A percentile compares a stretch with the other conserved stretches of the same genome.
These are phyloP conservation scores for Brachionichthys hirsutus DNA, from an alignment of 2,113 vertebrate species.

Conservation along the genomic window DNA sequence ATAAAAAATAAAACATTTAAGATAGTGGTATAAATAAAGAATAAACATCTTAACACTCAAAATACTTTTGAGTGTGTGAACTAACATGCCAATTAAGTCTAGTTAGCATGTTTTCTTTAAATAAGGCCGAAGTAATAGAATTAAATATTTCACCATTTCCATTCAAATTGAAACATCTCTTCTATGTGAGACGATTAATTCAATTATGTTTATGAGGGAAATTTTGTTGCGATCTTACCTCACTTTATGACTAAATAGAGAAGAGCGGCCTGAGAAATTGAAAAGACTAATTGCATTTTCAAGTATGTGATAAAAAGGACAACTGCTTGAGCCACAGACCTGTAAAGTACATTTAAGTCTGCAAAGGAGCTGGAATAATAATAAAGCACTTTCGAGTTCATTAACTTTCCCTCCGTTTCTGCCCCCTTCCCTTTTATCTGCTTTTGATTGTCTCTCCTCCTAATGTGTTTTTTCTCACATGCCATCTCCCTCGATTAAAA, in stretches of 20 bases:
- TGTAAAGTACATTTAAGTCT: constrained; percentile 39
- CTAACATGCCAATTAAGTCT: not conserved
- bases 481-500: not conserved
- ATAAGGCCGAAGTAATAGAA: not conserved
- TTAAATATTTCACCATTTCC: constrained; percentile 24
- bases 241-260: constrained; percentile 26
- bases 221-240: constrained; percentile 38
- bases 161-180: constrained; percentile 10
- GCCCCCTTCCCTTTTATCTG: constrained; percentile 1
- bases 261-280: constrained; percentile 41
- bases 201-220: constrained; percentile 21
- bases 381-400: constrained; percentile 38
- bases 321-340: constrained; percentile 40
- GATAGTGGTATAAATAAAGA: no score
- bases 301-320: constrained; percentile 39
- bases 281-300: constrained; percentile 56
- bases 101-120: not conserved
- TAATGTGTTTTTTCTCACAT: constrained; percentile 1
- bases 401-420: constrained; percentile 25
- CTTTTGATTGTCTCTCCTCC: constrained; percentile 11
- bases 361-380: constrained; percentile 31
- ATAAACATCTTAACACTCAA: no score
- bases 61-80: no score
- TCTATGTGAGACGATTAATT: constrained; percentile 10
- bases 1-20: no score